These are phyloP conservation scores for Zalophus californianus DNA, from an alignment of 2,797 vertebrate genomes.

Conservation along the genomic window DNA sequence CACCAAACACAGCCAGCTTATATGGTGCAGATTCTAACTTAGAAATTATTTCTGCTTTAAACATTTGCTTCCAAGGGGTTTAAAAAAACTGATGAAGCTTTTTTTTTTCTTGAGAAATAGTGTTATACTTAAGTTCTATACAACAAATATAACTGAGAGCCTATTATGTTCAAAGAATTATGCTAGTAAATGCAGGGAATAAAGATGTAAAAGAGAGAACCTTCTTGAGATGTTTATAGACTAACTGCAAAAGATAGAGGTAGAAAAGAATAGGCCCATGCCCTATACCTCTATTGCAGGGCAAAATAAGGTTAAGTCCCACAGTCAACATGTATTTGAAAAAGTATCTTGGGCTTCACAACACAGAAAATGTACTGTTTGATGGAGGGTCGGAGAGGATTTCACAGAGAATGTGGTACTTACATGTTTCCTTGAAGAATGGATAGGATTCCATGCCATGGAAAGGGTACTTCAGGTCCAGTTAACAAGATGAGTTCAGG, in stretches of 20 bases:
- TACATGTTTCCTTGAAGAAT: neutral
- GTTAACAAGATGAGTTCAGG: neutral
- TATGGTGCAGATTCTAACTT: neutral
- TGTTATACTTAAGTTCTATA: neutral
- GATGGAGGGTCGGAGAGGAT: neutral
- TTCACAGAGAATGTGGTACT: neutral
- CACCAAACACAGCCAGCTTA: neutral
- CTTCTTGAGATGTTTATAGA: neutral
- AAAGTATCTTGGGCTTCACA: neutral
- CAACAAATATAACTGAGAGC: neutral
- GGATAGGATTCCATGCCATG: neutral
- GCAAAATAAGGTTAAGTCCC: neutral
- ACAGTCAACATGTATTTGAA: neutral
- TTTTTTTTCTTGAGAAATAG: neutral
- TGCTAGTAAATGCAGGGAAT: neutral
- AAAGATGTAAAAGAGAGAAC: neutral
- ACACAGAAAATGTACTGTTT: neutral
- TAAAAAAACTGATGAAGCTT: neutral
- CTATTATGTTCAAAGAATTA: neutral
- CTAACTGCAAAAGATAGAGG: neutral
- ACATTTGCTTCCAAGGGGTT: constrained; percentile 17
- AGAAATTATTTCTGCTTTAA: constrained; percentile 10
- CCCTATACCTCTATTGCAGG: neutral
- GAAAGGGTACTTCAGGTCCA: neutral
- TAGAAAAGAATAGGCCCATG: neutral